These are phyloP conservation scores for Copidosoma aretas DNA, from an alignment of 2,888 invertebrate species.

Conservation along the genomic window DNA sequence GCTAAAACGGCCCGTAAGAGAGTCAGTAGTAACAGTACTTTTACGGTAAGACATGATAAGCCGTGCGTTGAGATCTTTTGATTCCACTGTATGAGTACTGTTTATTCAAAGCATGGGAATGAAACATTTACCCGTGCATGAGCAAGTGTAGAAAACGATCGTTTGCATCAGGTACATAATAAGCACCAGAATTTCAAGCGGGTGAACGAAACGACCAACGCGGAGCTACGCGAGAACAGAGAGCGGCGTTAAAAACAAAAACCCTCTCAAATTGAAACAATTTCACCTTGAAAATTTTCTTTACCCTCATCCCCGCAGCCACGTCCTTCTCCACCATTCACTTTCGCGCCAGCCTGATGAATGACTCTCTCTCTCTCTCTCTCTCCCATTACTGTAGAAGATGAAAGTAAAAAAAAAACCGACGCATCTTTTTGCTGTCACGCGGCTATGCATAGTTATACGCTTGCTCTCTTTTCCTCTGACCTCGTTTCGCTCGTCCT, in stretches of 20 bases:
- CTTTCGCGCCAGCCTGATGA: slow-evolving; percentile 10
- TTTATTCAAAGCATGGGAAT: too few species aligned
- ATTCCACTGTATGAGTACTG: too few species aligned
- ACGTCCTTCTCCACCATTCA: slow-evolving; percentile 3
- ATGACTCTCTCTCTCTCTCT: not conserved
- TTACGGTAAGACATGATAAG: slow-evolving; percentile 5
- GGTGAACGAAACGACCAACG: too few species aligned
- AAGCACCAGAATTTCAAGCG: too few species aligned
- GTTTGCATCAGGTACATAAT: too few species aligned
- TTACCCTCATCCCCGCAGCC: not conserved
- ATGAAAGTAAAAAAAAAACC: not conserved
- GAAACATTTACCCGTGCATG: too few species aligned
- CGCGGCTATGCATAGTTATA: not conserved
- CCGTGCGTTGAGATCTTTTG: too few species aligned
- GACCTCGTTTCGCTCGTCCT: not conserved
- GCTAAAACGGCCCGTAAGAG: too few species aligned
- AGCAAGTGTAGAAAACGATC: too few species aligned
- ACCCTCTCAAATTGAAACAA: not conserved
- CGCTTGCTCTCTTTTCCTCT: not conserved
- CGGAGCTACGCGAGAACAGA: too few species aligned
- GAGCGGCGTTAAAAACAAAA: not conserved
- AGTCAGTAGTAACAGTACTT: slow-evolving; percentile 2
- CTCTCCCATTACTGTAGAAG: too few species aligned
- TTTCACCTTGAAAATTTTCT: not conserved
- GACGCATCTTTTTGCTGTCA: not conserved